Conservation (phyloP, 2,113 vertebrate species). For the Ascaphus truei region DNA sequence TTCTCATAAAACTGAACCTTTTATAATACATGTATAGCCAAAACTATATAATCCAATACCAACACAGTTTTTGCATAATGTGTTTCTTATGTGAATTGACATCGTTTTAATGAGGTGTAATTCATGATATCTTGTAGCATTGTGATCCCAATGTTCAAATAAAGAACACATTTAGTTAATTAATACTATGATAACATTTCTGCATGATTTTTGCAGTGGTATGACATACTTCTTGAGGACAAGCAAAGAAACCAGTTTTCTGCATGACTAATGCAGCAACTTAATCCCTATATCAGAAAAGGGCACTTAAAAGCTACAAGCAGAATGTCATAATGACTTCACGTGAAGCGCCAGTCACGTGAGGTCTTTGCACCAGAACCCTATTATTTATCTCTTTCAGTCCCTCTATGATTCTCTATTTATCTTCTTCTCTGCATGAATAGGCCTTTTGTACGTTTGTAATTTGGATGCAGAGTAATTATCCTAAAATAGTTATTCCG, state of each 20-base stretch:
- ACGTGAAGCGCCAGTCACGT: conserved; percentile 46
- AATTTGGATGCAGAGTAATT: conserved; percentile 70
- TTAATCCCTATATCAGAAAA: conserved; percentile 28
- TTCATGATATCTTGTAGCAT: no score
- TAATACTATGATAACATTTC: no score
- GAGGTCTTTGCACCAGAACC: conserved; percentile 50
- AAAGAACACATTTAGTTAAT: no score
- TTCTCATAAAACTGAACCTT: no score
- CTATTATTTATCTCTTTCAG: conserved; percentile 49
- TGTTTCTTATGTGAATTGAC: no score
- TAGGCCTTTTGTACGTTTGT: conserved; percentile 64
- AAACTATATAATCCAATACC: no score
- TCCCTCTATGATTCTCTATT: conserved; percentile 49
- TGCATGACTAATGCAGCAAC: conserved; percentile 30
- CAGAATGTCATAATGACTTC: conserved; percentile 44
- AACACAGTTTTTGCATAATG: no score
- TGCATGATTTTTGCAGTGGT: background rate
- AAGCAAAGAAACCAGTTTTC: conserved; percentile 9
- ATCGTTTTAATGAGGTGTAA: no score
- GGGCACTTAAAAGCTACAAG: conserved; percentile 38
- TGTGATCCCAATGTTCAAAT: no score
- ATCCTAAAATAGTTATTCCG: conserved; percentile 69
- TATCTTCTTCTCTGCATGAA: conserved; percentile 48
- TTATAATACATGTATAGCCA: no score
- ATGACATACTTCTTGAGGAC: background rate